These are phyloP conservation scores for Thamnaconus septentrionalis DNA, from an alignment of 2,113 vertebrate genomes.

Conservation along the genomic window DNA sequence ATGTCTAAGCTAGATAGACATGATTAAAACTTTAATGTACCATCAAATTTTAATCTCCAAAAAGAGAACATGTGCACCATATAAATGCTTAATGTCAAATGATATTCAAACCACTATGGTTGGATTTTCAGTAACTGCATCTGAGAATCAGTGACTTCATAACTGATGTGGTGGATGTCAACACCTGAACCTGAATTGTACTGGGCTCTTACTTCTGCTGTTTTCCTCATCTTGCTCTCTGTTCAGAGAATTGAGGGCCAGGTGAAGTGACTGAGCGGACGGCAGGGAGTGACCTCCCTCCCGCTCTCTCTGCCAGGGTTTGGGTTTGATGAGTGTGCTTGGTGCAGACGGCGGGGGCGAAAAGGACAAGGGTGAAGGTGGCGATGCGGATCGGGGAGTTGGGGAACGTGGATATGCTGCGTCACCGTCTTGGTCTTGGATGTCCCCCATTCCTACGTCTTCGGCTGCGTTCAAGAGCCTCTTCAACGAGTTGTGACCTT, in stretches of 20 bases:
- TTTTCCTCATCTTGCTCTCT: conserved; percentile 76
- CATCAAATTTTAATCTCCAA: too few relatives aligned
- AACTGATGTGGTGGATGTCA: not conserved
- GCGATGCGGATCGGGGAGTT: conserved; percentile 58
- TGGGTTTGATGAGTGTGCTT: conserved; percentile 74
- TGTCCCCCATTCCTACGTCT: conserved; percentile 53
- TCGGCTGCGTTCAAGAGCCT: conserved; percentile 73
- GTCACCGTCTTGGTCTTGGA: conserved; percentile 57
- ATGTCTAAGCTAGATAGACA: too few relatives aligned
- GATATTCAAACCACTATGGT: too few relatives aligned
- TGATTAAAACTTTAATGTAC: too few relatives aligned
- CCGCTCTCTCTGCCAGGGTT: conserved; percentile 71
- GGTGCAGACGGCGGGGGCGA: conserved; percentile 73
- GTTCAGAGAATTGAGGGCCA: conserved; percentile 79
- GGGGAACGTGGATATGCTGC: conserved; percentile 61
- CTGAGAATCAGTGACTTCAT: not conserved
- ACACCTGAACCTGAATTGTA: not conserved
- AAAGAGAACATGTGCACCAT: too few relatives aligned
- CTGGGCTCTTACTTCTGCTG: conserved; percentile 70
- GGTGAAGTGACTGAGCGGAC: conserved; percentile 76
- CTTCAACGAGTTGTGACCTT: conserved; percentile 71
- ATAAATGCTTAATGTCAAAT: too few relatives aligned
- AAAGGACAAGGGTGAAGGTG: conserved; percentile 70
- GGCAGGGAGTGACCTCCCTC: conserved; percentile 74
- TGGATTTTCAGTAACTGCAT: not conserved